These are phyloP conservation scores for Pristionchus japonicus DNA, from an alignment of 2,888 invertebrate genomes.

Conservation along the genomic window DNA sequence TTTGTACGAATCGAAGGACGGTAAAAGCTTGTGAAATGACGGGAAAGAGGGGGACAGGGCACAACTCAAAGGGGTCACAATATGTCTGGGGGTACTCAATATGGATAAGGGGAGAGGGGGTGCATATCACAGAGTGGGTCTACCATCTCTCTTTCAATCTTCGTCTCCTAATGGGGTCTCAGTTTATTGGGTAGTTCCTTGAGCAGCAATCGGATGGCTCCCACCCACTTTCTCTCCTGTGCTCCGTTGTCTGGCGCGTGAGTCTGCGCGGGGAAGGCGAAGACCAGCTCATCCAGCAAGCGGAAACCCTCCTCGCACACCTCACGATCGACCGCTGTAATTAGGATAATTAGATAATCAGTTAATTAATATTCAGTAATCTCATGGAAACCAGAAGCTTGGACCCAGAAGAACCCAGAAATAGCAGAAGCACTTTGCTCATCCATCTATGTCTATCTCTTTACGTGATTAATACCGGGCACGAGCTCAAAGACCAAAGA, in stretches of 20 bases:
- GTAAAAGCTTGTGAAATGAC: neutral
- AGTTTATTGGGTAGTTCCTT: neutral
- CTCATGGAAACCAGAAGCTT: no score
- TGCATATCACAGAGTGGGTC: neutral
- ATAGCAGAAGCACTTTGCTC: neutral
- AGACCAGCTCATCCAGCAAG: slow-evolving; percentile 59
- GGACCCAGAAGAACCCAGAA: no score
- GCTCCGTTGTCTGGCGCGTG: neutral
- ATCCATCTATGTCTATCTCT: neutral
- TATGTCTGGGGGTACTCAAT: neutral
- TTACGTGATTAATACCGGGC: neutral
- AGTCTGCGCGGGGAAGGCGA: slow-evolving; percentile 49
- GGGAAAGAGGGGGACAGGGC: neutral
- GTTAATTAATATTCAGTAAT: no score
- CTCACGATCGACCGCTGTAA: neutral
- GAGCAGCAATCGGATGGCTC: neutral
- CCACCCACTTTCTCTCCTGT: neutral
- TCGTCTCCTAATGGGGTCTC: neutral
- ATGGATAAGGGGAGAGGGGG: neutral
- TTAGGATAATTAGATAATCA: neutral
- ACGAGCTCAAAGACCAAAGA: neutral
- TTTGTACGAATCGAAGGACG: neutral
- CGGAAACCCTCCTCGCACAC: slow-evolving; percentile 62
- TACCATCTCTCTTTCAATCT: neutral
- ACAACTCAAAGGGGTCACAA: no score